Base-by-base conservation (phyloP, 2,888 invertebrate species). In the Helleia helle region DNA sequence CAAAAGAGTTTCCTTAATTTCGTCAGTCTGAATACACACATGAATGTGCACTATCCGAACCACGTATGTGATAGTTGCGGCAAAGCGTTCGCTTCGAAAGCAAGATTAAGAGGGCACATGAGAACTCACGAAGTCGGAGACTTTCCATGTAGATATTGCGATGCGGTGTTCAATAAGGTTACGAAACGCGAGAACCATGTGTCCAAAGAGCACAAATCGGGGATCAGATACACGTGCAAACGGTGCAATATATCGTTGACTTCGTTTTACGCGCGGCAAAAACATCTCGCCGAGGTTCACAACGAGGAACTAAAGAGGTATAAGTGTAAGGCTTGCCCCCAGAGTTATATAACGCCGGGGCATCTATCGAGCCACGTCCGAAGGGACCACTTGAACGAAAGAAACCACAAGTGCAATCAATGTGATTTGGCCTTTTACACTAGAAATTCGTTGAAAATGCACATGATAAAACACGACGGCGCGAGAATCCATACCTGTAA, bases 381-480 rank as follows among this genome's bases (percentile, higher is more conserved):
- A 0, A 51, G 85, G 1, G 84, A 83, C 24, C 86, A 73, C 63
- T 65, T 77, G 46, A 81, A 71, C 50, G 87, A 72, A 52, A 58
- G 72, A 22, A 87, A 74, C 48, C 87, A 79, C 9, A 75, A 80
- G 8, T 88, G 87, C 37, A 75, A 75, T 14, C 74, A 86, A 22
- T 88, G 88, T 29, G 79, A 86, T 17, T 54, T 81, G 1, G 86
- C 86, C 0, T 88, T 87, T 45, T 87, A 86, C 40, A 84, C 86
- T 0, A 81, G 81, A 44, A 86, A 87, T 38, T 85, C 87, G 4
- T 54, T 88, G 15, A 87, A 86, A 43, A 86, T 86, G 71, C 88
- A 88, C 43, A 86, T 86, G 80, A 86, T 86, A 1, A 86, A 84
- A 8, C 88, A 88, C 29, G 86, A 86, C 1, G 86, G 86, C 0